Percentiles rank a stretch among this genome's conserved stretches.
These are phyloP conservation scores for Philhelius pedissequus DNA, from an alignment of 2,888 invertebrate species.

Conservation along the genomic window DNA sequence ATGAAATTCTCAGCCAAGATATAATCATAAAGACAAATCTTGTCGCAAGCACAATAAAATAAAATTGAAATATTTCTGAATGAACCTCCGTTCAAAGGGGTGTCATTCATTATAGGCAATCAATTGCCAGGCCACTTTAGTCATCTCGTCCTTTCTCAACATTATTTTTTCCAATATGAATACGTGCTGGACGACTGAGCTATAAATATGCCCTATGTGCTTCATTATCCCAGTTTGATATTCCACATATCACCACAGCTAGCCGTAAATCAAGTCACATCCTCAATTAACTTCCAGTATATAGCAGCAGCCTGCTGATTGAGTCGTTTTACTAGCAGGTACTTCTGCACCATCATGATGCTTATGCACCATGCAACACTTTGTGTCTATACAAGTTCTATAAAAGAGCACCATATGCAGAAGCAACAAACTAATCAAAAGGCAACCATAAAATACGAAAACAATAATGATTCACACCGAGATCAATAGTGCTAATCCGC, in stretches of 20 bases:
- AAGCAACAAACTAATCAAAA: constrained; percentile 49
- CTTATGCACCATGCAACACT: constrained; percentile 3
- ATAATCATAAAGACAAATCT: no score
- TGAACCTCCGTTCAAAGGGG: background rate
- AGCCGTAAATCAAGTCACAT: constrained; percentile 55
- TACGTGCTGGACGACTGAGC: background rate
- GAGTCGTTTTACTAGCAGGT: constrained; percentile 59
- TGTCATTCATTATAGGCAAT: background rate
- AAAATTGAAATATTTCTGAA: background rate
- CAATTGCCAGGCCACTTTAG: background rate
- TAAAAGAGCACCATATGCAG: constrained; percentile 39
- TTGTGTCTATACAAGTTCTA: background rate
- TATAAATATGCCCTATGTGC: background rate
- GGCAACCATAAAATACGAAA: constrained; percentile 50
- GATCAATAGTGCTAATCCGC: constrained; percentile 64
- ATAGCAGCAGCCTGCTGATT: constrained; percentile 49
- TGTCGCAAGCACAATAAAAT: no score
- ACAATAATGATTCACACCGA: constrained; percentile 60
- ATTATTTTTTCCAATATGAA: background rate
- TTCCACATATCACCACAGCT: constrained; percentile 50
- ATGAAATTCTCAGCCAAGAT: no score
- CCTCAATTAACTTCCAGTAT: constrained; percentile 62
- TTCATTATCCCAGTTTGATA: constrained; percentile 50
- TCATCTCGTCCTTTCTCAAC: constrained; percentile 8
- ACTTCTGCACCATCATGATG: background rate